phyloP scores from a whole-genome alignment of 2,113 vertebrate species.

The Neodon shergylaensis region DNA sequence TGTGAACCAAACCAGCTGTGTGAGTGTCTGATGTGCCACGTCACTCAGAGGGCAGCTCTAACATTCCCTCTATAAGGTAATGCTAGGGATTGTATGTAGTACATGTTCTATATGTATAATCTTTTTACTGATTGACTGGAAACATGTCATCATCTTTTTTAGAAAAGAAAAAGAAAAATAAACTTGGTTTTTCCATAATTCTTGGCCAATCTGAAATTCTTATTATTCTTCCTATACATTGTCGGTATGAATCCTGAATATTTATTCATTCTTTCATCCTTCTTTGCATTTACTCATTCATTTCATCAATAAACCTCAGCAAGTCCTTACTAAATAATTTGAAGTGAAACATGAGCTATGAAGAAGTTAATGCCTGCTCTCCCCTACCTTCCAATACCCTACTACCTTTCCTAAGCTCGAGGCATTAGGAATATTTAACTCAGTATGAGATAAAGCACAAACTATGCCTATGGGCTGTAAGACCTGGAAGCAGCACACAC shows the following conservation, averaged over 20 bases:
- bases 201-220: background rate
- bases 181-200: slow-evolving; percentile 57
- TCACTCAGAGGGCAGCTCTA: background rate
- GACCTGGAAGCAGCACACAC: background rate
- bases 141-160: slow-evolving; percentile 31
- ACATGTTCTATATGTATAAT: slow-evolving; percentile 60
- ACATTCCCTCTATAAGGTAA: background rate
- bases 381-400: background rate
- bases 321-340: background rate
- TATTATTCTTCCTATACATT: background rate
- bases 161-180: slow-evolving; percentile 65
- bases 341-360: background rate
- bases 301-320: background rate
- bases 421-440: background rate
- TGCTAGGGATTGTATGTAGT: slow-evolving; percentile 27
- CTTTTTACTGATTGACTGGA: slow-evolving; percentile 39
- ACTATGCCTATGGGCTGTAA: background rate
- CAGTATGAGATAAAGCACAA: background rate
- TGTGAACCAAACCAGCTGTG: slow-evolving; percentile 60
- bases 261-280: background rate
- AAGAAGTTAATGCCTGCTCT: background rate
- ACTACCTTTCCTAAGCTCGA: background rate
- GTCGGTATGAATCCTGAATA: background rate
- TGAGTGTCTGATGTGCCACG: slow-evolving; percentile 26
- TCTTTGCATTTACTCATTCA: background rate